Evolutionary conservation across 2,888 invertebrate species (phyloP), one percentile per base, ranked within the genome.

Genomic region (Thereva unica): DNA sequence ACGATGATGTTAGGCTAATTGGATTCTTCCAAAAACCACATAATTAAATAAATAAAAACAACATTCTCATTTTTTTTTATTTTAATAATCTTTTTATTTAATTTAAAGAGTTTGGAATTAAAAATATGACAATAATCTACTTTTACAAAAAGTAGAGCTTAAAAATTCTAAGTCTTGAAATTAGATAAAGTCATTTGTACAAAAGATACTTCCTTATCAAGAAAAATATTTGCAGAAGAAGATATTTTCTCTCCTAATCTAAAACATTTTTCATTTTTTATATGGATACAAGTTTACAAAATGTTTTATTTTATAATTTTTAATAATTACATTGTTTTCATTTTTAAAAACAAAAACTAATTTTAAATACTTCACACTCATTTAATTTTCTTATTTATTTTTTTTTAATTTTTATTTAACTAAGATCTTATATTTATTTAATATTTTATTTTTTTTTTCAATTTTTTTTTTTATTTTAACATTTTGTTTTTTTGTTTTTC

Each of bases 91-190:
- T 23, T 23, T 64, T 64, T 64, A 64, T 64, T 64, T 64, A 64
- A 64, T 53, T 64, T 64, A 53, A 35, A 12, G 12, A 53, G 50
- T 64, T 64, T 53, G 53, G 52, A 64, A 64, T 23, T 23, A 23
- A 23, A 23, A 23, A 23, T 23, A 64, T 44, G 44, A 52, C 35
- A 52, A 35, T 34, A 53, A 63, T 37, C 64, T 53, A 64, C 64
- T 64, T 64, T 64, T 38, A 64, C 64, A 64, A 64, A 64, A 64
- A 64, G 64, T 64, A 64, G 64, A 64, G 37, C 2, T 34, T 10
- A 12, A 12, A 52, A 23, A 23, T 23, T 23, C 53, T 64, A 64
- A 52, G 50, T 44, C 42, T 64, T 23, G 23, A 23, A 64, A 7
- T 41, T 10, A 42, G 12, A 64, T 35, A 35, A 44, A 42, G 42